Base-by-base conservation (phyloP, 2,888 invertebrate species). In the Apamea monoglypha region DNA sequence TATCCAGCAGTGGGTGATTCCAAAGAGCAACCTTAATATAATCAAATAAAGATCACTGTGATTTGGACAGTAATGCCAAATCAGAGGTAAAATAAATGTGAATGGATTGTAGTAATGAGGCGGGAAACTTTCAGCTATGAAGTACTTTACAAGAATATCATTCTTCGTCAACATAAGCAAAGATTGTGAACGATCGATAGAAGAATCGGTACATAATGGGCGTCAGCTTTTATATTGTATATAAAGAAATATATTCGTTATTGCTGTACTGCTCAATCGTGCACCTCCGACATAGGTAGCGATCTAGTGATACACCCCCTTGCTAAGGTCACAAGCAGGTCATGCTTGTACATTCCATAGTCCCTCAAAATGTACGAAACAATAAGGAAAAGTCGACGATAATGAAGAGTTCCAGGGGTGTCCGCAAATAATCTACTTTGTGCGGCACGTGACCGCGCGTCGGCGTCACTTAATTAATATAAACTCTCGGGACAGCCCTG, bases 361-460 rank as follows among this genome's bases (percentile, higher is more conserved):
- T 69, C 68, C 61, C 72, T 61, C 73, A 73, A 83, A 87, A 88
- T 84, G 81, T 86, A 80, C 81, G 75, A 92, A 91, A 91, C 90
- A 91, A 91, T 92, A 92, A 91, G 92, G 91, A 91, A 90, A 87
- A 89, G 87, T 85, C 84, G 53, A 81, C 84, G 66, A 80, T 92
- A 93, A 92, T 90, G 90, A 92, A 92, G 89, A 87, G 88, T 84
- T 86, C 86, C 87, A 89, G 90, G 91, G 92, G 90, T 91, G 90
- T 90, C 89, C 90, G 87, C 89, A 91, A 91, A 92, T 93, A 94
- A 94, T 94, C 92, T 92, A 93, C 91, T 94, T 93, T 93, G 91
- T 77, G 85, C 76, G 78, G 92, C 84, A 93, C 94, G 94, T 94
- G 94, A 93, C 92, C 89, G 87, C 87, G 90, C 83, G 83, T 76